Percentiles rank a stretch among this genome's conserved stretches.
phyloP scores from a whole-genome alignment of 1,140 invertebrate genomes.

The Protaetia brevitarsis region DNA sequence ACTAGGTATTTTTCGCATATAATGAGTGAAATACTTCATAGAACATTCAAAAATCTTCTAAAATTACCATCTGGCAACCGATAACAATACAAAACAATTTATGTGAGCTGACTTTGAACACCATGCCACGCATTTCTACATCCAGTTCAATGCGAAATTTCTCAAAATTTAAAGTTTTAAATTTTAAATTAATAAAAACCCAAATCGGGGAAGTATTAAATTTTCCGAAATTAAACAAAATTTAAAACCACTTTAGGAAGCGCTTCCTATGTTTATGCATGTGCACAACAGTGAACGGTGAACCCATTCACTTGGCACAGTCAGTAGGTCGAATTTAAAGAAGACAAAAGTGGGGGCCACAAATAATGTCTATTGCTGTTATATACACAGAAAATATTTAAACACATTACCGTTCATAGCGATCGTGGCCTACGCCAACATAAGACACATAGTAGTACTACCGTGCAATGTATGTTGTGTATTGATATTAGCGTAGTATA shows the following conservation, averaged over 20 bases:
- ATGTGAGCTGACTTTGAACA: too few species aligned
- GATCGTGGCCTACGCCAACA: neutral
- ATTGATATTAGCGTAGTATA: neutral
- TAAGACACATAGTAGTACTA: neutral
- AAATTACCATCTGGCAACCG: too few species aligned
- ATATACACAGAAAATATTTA: conserved; percentile 18
- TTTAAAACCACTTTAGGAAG: conserved; percentile 1
- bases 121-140: too few species aligned
- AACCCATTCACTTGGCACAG: conserved; percentile 21
- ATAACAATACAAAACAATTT: too few species aligned
- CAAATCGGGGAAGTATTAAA: too few species aligned
- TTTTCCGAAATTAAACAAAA: too few species aligned
- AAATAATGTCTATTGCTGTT: conserved; percentile 20
- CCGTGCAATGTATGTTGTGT: conserved; percentile 9
- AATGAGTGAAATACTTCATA: too few species aligned
- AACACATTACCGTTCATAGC: neutral
- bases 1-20: too few species aligned
- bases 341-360: conserved; percentile 18
- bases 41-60: too few species aligned
- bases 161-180: too few species aligned
- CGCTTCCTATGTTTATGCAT: conserved; percentile 17
- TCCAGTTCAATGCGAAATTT: too few species aligned
- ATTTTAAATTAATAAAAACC: too few species aligned
- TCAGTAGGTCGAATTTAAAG: conserved; percentile 17
- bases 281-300: neutral